These are phyloP conservation scores for Pholis gunnellus DNA, from an alignment of 2,113 vertebrate genomes.

Conservation along the genomic window DNA sequence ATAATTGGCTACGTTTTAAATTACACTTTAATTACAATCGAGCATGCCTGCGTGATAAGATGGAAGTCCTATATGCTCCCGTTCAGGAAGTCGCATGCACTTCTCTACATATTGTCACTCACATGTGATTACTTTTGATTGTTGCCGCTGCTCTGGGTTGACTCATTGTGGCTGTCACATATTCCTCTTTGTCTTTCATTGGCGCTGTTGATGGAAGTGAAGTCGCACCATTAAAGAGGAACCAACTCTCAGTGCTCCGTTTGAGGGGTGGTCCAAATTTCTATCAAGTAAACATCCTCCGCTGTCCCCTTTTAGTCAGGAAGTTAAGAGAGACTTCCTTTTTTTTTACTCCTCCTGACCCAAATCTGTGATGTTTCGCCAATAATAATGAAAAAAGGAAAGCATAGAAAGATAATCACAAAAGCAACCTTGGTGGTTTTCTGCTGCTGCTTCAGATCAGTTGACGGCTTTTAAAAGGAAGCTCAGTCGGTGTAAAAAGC, in stretches of 20 bases:
- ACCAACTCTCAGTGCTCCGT: background rate
- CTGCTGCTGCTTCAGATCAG: slow-evolving; percentile 48
- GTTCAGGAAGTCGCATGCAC: slow-evolving; percentile 24
- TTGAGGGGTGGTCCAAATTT: slow-evolving; percentile 8
- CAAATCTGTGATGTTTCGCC: slow-evolving; percentile 35
- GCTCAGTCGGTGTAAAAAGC: slow-evolving; percentile 27
- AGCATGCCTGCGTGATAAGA: slow-evolving; percentile 48
- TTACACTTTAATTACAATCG: slow-evolving; percentile 65
- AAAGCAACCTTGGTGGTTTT: slow-evolving; percentile 43
- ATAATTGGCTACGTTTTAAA: slow-evolving; percentile 69
- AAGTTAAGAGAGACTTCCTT: slow-evolving; percentile 6
- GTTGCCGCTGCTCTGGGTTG: background rate
- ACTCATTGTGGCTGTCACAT: background rate
- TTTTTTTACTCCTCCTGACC: background rate
- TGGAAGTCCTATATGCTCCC: slow-evolving; percentile 31
- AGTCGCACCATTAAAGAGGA: slow-evolving; percentile 7
- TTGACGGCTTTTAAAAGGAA: slow-evolving; percentile 46
- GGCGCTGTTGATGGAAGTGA: slow-evolving; percentile 7
- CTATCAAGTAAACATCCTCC: slow-evolving; percentile 42
- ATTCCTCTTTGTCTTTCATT: slow-evolving; percentile 27
- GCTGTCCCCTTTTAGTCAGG: slow-evolving; percentile 9
- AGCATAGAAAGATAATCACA: slow-evolving; percentile 49
- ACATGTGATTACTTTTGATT: slow-evolving; percentile 18
- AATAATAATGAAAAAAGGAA: background rate
- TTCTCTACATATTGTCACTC: background rate